Evolutionary conservation across 30 jellyfish, hydroid and myxozoan species (phyloP), one percentile per base, ranked within the genome.

Genomic region (Morbakka virulenta): DNA sequence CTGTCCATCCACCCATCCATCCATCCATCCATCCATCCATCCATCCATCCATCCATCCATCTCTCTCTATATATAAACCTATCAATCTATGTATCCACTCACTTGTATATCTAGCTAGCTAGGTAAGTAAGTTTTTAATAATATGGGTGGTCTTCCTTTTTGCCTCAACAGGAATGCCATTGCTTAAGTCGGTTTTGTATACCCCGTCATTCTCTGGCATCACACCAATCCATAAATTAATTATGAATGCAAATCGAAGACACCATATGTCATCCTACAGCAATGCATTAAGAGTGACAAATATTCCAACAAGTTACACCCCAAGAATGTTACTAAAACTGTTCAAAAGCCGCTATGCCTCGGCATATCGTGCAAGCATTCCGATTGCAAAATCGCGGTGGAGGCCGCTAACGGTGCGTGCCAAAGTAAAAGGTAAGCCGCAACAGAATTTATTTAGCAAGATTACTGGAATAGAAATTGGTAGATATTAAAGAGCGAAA

Each of bases 321-420:
- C 88, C 98, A 2, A 83, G 95, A 49, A 73, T 91, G 94, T 64
- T 91, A 36, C 64, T 91, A 80, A 91, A 91, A 77, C 84, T 91
- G 61, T 91, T 91, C 82, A 91, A 91, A 48, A 84, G 81, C 20
- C 93, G 91, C n/a, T 91, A 62, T 35, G 90, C 98, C 29, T 91
- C 98, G 3, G 98, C 87, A 2, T 91, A 91, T 74, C 77, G 98
- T 6, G 98, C 98, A 0, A 61, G 87, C 20, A 91, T 91, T 28
- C 98, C 98, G 17, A 75, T 84, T 20, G 95, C 96, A 0, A 22
- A 80, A 32, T 89, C 95, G 22, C 61, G 52, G 50, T 91, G 96
- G 98, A 57, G 62, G 26, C 72, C 76, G 20, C 53, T 29, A 28
- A 69, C 87, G 12, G 98, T 80, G 2, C 48, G 87, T 14, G 96